phyloP scores from a whole-genome alignment of 2,888 invertebrate species.

The Oligia strigilis region DNA sequence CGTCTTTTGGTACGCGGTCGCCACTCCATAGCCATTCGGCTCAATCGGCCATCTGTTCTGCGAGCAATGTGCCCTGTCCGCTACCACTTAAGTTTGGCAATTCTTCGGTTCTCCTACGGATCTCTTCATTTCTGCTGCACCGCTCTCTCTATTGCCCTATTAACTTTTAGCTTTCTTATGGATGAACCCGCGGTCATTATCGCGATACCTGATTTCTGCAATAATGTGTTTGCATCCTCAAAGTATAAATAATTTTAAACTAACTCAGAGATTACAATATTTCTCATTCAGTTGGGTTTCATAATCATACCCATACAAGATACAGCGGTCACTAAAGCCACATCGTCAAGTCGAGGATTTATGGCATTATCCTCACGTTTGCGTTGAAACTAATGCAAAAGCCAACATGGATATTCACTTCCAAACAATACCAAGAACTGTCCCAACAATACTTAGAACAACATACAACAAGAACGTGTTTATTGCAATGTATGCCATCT shows the following conservation, averaged over 20 bases:
- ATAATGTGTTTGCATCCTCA: not conserved
- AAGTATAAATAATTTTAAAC: not conserved
- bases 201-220: no score
- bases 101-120: not conserved
- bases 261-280: not conserved
- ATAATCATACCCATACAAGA: slow-evolving; percentile 7
- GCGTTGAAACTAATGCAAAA: slow-evolving; percentile 18
- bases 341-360: not conserved
- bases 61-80: no score
- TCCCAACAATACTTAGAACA: slow-evolving; percentile 23
- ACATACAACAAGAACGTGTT: slow-evolving; percentile 50
- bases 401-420: slow-evolving; percentile 30
- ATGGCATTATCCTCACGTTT: slow-evolving; percentile 11
- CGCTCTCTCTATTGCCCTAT: no score
- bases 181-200: no score
- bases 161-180: not conserved
- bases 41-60: not conserved
- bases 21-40: not conserved
- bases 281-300: not conserved
- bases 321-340: slow-evolving; percentile 3
- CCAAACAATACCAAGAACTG: slow-evolving; percentile 22
- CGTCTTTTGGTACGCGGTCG: no score
- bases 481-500: slow-evolving; percentile 45
- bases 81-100: not conserved
- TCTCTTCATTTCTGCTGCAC: not conserved